Conservation (phyloP, 2,113 vertebrate species). For the Nothocercus julius region DNA sequence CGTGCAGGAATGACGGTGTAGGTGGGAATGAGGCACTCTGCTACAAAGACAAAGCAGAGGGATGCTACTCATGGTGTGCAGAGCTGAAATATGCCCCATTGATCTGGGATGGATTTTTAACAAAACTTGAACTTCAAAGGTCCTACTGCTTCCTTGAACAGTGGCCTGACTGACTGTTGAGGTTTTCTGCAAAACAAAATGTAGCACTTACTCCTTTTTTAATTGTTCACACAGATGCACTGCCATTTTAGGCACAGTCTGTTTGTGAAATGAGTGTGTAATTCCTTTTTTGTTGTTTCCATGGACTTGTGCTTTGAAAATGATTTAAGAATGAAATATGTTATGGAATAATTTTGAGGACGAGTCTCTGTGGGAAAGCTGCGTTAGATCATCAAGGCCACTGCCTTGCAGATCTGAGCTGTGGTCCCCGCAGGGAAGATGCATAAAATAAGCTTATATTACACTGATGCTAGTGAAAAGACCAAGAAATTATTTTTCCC, state of each 20-base stretch:
- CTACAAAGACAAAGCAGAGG: background rate
- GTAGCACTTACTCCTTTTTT: background rate
- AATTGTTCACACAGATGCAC: background rate
- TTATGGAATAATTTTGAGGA: background rate
- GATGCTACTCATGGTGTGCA: background rate
- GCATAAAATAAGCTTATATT: background rate
- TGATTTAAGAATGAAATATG: slow-evolving; percentile 33
- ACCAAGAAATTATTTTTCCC: background rate
- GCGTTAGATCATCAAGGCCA: background rate
- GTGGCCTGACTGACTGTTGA: background rate
- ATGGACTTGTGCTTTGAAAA: background rate
- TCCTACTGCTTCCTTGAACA: background rate
- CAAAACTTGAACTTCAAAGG: background rate
- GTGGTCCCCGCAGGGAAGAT: background rate
- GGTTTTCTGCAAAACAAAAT: background rate
- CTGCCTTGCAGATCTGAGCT: background rate
- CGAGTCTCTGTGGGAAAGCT: background rate
- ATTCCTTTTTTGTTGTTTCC: slow-evolving; percentile 10
- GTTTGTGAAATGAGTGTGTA: background rate
- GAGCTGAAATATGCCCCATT: background rate
- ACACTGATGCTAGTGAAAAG: background rate
- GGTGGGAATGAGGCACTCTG: background rate
- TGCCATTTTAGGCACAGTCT: background rate
- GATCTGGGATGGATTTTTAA: background rate
- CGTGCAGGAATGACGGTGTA: fast-evolving